Evolutionary conservation across 2,113 vertebrate genomes (phyloP), one percentile per base, ranked within the genome.

Genomic region (Pogonocichla stellata): DNA sequence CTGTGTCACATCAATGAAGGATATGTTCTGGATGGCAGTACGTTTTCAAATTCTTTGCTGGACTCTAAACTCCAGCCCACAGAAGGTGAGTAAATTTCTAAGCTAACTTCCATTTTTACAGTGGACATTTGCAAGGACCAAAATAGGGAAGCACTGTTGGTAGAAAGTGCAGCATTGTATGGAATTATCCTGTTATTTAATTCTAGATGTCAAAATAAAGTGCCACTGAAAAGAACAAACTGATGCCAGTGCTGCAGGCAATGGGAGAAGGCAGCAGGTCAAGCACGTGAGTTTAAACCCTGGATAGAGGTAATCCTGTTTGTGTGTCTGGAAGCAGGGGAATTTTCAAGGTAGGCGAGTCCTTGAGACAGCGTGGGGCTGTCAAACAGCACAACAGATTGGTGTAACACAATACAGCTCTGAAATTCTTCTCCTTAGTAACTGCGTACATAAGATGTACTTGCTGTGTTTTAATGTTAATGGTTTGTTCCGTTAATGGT

Each of bases 201-300:
- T 20, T 45, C 43, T 45, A 45, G 43, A 95, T 86, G 94, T 96
- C 42, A 95, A 95, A 66, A 95, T 95, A 91, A 81, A 70, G 15
- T 81, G 79, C 56, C 94, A 82, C 34, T 62, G 83, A 81, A 90
- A 91, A 36, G 90, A 87, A 31, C 18, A 64, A 16, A 23, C 17
- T 18, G 40, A 19, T 8, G 8, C 34, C 48, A 80, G 79, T 10
- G 2, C 57, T 1, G 0, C 8, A 8, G 56, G 65, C 25, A 40
- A 70, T 26, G 29, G 50, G 26, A 82, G 9, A 40, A 77, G 36
- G 57, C 85, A 84, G 85, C 82, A 71, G 60, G 28, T 54, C 26
- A 66, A 45, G 20, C 5, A 74, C 51, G 56, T 47, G 42, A 93
- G 45, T 38, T 72, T 33, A 1, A 10, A 51, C 0, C 73, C 36